Conservation (phyloP, 2,113 vertebrate species). For the Catharus minimus region DNA sequence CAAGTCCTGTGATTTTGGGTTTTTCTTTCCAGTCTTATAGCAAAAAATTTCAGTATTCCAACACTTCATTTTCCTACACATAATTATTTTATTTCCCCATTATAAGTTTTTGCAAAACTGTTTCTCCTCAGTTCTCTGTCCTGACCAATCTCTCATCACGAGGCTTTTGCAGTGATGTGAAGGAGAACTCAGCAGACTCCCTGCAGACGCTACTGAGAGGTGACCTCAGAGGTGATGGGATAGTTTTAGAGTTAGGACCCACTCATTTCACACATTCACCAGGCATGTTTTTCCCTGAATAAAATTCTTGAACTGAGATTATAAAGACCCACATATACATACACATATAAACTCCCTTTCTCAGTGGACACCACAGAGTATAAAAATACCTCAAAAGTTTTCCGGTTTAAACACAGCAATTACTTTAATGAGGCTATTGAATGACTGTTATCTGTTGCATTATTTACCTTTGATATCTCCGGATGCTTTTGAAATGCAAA, state of each 20-base stretch:
- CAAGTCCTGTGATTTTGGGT: not conserved
- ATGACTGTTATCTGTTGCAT: not conserved
- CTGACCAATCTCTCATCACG: not conserved
- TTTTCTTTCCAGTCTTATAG: not conserved
- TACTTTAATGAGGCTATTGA: constrained; percentile 14
- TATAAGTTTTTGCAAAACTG: not conserved
- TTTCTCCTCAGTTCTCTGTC: not conserved
- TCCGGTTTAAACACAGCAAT: not conserved
- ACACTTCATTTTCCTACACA: not conserved
- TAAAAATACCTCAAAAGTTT: constrained; percentile 3
- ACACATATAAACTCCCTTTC: not conserved
- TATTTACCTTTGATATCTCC: constrained; percentile 1
- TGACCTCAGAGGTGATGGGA: not conserved
- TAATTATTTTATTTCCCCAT: not conserved
- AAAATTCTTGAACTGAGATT: not conserved
- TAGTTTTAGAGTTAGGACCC: not conserved
- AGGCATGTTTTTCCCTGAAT: not conserved
- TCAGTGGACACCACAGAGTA: not conserved
- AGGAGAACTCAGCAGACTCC: not conserved
- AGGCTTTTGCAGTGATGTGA: not conserved
- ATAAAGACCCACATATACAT: not conserved
- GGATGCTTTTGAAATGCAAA: not conserved
- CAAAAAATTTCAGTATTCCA: not conserved
- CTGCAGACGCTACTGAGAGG: not conserved
- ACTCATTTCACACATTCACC: not conserved